Evolutionary conservation across 2,888 invertebrate genomes (phyloP).

Genomic region (Sipha maydis): DNA sequence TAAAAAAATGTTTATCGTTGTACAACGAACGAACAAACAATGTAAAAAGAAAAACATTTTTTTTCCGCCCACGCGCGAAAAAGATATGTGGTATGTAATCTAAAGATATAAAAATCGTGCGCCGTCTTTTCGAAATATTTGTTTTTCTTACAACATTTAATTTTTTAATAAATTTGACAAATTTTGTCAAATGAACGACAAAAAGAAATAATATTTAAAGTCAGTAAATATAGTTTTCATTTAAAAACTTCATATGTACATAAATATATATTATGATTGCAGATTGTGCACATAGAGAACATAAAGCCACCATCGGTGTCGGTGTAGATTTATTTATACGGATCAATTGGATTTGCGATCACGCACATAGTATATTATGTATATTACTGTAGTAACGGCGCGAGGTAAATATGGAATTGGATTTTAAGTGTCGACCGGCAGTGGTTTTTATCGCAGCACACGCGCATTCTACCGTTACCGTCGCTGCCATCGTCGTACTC

Average conservation of each 20-base stretch:
- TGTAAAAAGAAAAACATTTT: neutral
- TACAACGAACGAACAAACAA: neutral
- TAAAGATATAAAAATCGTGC: neutral
- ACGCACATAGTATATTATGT: neutral
- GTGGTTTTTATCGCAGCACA: neutral
- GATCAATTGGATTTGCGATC: neutral
- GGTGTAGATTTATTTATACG: neutral
- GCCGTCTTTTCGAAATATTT: neutral
- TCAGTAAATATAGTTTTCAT: too few species aligned
- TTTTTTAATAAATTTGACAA: neutral
- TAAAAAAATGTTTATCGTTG: conserved; percentile 8
- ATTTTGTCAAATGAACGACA: neutral
- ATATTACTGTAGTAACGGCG: neutral
- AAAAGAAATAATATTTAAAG: neutral
- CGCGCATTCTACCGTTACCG: too few species aligned
- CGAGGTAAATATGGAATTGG: neutral
- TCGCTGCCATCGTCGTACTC: neutral
- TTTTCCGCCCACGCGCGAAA: neutral
- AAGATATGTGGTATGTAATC: neutral
- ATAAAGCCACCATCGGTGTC: neutral
- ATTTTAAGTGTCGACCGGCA: conserved; percentile 11
- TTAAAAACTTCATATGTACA: neutral
- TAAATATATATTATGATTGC: too few species aligned
- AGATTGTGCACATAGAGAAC: too few species aligned
- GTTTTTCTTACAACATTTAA: neutral